Percentiles rank a stretch among this genome's conserved stretches.
Evolutionary conservation across 2,797 vertebrate genomes (phyloP).

Genomic region (Amniataba percoides): DNA sequence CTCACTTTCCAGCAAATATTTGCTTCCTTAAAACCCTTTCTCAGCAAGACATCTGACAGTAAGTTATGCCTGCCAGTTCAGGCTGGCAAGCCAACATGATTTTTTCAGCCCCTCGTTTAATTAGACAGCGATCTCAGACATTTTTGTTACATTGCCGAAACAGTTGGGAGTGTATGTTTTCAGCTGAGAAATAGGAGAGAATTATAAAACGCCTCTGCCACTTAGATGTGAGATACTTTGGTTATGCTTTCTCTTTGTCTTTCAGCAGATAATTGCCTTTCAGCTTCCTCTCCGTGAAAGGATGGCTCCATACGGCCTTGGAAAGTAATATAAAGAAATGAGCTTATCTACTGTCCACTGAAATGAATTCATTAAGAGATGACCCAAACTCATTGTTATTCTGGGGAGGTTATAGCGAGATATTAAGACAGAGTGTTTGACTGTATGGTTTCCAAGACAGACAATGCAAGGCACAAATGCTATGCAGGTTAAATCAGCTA

Average conservation of each 20-base stretch:
- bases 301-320: conserved; percentile 29
- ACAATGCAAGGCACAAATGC: conserved; percentile 44
- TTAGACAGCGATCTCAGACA: conserved; percentile 60
- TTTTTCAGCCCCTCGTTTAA: conserved; percentile 67
- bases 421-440: conserved; percentile 56
- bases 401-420: conserved; percentile 55
- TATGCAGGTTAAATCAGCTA: conserved; percentile 53
- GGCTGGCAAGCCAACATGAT: conserved; percentile 38
- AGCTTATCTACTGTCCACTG: conserved; percentile 73
- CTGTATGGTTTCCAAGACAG: conserved; percentile 55
- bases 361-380: conserved; percentile 76
- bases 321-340: conserved; percentile 69
- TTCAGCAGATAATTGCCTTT: conserved; percentile 74
- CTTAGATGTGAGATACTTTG: conserved; percentile 57
- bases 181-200: conserved; percentile 28
- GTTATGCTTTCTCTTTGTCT: conserved; percentile 55
- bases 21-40: conserved; percentile 30
- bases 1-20: conserved; percentile 21
- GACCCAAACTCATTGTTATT: conserved; percentile 71
- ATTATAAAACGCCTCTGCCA: conserved; percentile 48
- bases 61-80: conserved; percentile 46
- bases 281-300: conserved; percentile 49
- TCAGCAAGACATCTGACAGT: conserved; percentile 46
- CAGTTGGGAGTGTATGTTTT: conserved; percentile 49
- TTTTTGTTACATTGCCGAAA: conserved; percentile 53